Percentiles rank a stretch among this genome's conserved stretches.
These are phyloP conservation scores for Sebastes diaconus DNA, from an alignment of 2,797 vertebrate species.

Conservation along the genomic window DNA sequence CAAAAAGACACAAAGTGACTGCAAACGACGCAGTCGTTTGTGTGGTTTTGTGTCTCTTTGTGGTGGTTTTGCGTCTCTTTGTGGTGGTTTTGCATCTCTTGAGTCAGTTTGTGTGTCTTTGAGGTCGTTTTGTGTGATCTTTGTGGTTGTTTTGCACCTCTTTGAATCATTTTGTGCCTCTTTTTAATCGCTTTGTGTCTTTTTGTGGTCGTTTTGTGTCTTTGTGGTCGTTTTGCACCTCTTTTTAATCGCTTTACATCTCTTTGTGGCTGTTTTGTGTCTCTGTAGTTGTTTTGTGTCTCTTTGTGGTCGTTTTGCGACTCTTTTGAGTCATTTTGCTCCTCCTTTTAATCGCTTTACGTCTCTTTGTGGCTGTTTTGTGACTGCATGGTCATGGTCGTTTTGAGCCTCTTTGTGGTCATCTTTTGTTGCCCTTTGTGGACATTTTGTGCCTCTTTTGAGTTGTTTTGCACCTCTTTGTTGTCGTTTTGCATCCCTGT, in stretches of 20 bases:
- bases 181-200: too few species aligned
- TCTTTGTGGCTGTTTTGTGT: not conserved
- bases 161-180: not conserved
- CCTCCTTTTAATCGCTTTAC: not conserved
- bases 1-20: not conserved
- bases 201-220: too few species aligned
- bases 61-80: not conserved
- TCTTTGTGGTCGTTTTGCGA: not conserved
- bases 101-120: not conserved
- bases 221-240: not conserved
- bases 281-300: not conserved
- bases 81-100: not conserved
- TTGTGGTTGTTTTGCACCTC: not conserved
- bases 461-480: not conserved
- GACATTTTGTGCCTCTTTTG: not conserved
- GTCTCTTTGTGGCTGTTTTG: not conserved
- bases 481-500: too few species aligned
- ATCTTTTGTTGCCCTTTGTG: not conserved
- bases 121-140: not conserved
- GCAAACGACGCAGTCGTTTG: not conserved
- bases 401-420: not conserved
- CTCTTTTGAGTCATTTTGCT: not conserved
- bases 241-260: too few species aligned
- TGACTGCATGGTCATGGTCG: too few species aligned
- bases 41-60: not conserved